Base-by-base conservation (phyloP, 2,113 vertebrate species). In the Edolisoma coerulescens region DNA sequence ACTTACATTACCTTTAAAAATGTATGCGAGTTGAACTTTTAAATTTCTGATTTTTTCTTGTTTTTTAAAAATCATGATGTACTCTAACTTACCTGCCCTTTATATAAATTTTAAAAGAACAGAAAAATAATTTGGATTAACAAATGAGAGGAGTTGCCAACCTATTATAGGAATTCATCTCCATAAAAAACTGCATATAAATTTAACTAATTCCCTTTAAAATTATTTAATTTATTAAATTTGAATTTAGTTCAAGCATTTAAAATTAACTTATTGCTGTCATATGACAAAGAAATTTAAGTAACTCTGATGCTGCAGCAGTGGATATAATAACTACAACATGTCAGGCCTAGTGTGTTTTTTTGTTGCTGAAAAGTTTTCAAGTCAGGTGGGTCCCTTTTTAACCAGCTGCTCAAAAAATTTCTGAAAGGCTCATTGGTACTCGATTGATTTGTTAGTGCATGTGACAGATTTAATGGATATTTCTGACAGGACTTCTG, bases 401-500 rank as follows among this genome's bases (percentile, higher is more conserved):
- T 92, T 84, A 74, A 91, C 70, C 73, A 94, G 89, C 74, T 87
- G 90, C 94, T 93, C 91, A 94, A 91, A 95, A 95, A 50, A 78
- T 35, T 6, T 95, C 96, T 82, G 93, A 96, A 96, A 97, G 93
- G 69, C 23, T 41, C 67, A 27, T 77, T 74, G 85, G 85, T 80
- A 47, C 70, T 82, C 86, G 86, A 97, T 91, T 97, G 97, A 97
- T 98, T 97, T 97, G 90, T 97, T 95, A 94, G 75, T 89, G 74
- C 69, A 23, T 67, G 54, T 96, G 97, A 95, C 59, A 68, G 82
- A 65, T 87, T 96, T 97, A 97, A 97, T 97, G 92, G 94, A 65
- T 94, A 89, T 97, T 96, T 90, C 91, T 97, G 95, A 96, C 92
- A 95, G 89, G 90, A 95, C 92, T 95, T 88, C 74, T 96, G 82